A percentile compares a stretch with the other conserved stretches of the same genome.
phyloP scores from a whole-genome alignment of 2,113 vertebrate species.

The Tachysurus vachellii region DNA sequence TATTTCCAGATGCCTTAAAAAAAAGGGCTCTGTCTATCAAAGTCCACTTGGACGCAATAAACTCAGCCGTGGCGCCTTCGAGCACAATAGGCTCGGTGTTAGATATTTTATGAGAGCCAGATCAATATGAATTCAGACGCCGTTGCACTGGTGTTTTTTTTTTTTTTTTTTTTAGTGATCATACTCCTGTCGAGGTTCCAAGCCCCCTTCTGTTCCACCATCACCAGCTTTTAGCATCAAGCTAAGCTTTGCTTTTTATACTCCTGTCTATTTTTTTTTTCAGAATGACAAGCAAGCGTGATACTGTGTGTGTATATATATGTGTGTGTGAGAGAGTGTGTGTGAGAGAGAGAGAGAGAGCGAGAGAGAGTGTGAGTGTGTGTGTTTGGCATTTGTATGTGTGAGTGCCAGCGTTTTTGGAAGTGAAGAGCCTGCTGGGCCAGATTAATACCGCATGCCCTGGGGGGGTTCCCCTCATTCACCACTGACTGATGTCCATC shows the following conservation, averaged over 20 bases:
- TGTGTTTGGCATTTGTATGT: conserved; percentile 44
- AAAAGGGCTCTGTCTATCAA: conserved; percentile 15
- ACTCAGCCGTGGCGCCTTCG: neutral
- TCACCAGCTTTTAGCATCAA: conserved; percentile 45
- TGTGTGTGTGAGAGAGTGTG: conserved; percentile 42
- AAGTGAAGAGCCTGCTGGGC: conserved; percentile 75
- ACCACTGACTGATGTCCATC: conserved; percentile 99
- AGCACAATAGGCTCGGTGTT: conserved; percentile 8
- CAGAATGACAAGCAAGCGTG: conserved; percentile 46
- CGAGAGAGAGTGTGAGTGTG: conserved; percentile 43
- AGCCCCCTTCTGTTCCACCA: conserved; percentile 28
- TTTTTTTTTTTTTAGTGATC: conserved; percentile 16
- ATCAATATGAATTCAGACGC: conserved; percentile 13
- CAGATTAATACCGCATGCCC: conserved; percentile 70
- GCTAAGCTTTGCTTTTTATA: conserved; percentile 45
- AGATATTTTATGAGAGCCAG: conserved; percentile 10
- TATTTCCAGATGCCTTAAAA: conserved; percentile 15
- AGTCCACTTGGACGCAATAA: conserved; percentile 30
- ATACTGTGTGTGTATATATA: neutral
- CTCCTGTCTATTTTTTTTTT: conserved; percentile 51
- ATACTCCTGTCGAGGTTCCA: conserved; percentile 38
- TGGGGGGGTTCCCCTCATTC: conserved; percentile 78
- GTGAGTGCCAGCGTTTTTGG: conserved; percentile 49
- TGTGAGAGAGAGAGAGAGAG: conserved; percentile 43
- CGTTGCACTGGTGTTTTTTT: conserved; percentile 47